Conservation (phyloP, 2,797 vertebrate genomes). For the Podarcis lilfordi region DNA sequence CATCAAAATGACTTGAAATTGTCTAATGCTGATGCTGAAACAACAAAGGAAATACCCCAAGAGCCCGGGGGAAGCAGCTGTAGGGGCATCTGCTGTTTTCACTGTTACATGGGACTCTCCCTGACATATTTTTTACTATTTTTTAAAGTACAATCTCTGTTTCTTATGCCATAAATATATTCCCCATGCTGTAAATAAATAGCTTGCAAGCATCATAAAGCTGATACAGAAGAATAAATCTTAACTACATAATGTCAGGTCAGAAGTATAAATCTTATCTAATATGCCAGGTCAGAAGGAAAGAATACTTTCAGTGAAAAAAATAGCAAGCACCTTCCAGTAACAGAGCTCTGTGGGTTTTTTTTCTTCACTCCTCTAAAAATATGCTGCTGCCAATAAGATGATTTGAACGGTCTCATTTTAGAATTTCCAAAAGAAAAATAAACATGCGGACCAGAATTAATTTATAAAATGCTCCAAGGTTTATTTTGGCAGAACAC, state of each 20-base stretch:
- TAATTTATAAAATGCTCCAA: conserved; percentile 78
- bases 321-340: conserved; percentile 73
- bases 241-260: conserved; percentile 73
- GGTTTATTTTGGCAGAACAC: conserved; percentile 74
- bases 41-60: conserved; percentile 61
- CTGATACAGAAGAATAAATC: conserved; percentile 72
- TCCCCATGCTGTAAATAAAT: conserved; percentile 62
- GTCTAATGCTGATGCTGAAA: conserved; percentile 66
- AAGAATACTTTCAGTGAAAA: conserved; percentile 69
- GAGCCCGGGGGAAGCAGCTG: conserved; percentile 65
- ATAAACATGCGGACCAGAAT: conserved; percentile 74
- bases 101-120: conserved; percentile 55
- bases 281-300: conserved; percentile 67
- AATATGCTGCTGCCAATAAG: conserved; percentile 67
- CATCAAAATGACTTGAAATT: conserved; percentile 44
- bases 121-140: conserved; percentile 66
- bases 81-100: conserved; percentile 65
- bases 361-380: conserved; percentile 62
- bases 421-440: conserved; percentile 77
- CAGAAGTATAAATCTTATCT: conserved; percentile 76
- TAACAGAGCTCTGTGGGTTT: conserved; percentile 48
- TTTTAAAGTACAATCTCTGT: conserved; percentile 63
- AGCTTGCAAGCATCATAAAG: conserved; percentile 66
- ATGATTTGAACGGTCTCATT: conserved; percentile 71
- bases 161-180: conserved; percentile 70